Evolutionary conservation across 2,888 invertebrate genomes (phyloP).

Genomic region (Temnothorax ravouxi): DNA sequence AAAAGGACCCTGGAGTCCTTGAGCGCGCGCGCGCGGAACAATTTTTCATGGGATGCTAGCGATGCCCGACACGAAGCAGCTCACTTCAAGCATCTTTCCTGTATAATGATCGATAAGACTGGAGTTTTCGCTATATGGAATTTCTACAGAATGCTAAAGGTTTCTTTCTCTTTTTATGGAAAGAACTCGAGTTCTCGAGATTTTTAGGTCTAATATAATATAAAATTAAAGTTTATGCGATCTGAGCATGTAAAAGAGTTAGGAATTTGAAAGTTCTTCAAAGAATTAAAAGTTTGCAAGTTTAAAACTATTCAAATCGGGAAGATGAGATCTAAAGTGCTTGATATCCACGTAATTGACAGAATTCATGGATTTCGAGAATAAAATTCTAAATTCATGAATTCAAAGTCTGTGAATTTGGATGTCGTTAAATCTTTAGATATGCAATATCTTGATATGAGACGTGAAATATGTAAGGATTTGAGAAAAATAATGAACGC

Average conservation of each 20-base stretch:
- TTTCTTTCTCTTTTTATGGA: conserved; percentile 23
- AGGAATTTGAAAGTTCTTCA: not conserved
- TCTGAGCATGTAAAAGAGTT: not conserved
- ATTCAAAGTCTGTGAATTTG: not conserved
- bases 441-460: not conserved
- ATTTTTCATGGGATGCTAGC: conserved; percentile 77
- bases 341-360: not conserved
- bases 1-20: conserved; percentile 71
- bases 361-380: not conserved
- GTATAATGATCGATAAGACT: conserved; percentile 57
- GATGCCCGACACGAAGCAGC: conserved; percentile 54
- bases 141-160: conserved; percentile 33
- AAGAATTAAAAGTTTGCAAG: not conserved
- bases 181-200: conserved; percentile 46
- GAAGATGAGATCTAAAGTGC: not conserved
- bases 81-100: conserved; percentile 59
- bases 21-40: conserved; percentile 75
- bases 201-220: conserved; percentile 47
- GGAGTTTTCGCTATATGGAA: conserved; percentile 36
- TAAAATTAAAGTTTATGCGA: not conserved
- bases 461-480: not conserved
- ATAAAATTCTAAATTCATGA: not conserved
- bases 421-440: not conserved
- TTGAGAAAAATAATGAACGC: not conserved
- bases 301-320: not conserved